Conservation (phyloP, 2,797 vertebrate species). For the Sphenopsis melanotis region DNA sequence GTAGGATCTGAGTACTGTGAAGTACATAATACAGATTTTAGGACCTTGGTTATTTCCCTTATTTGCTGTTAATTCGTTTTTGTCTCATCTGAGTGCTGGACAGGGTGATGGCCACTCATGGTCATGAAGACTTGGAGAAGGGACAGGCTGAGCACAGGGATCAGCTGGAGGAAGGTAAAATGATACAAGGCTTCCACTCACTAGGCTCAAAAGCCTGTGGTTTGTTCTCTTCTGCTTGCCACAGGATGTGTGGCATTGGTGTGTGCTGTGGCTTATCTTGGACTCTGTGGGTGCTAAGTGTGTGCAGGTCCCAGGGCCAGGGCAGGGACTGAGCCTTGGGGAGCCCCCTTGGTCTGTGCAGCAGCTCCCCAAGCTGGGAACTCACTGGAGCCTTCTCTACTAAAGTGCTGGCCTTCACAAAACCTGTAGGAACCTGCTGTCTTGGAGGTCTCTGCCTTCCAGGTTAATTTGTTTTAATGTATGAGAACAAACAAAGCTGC, state of each 20-base stretch:
- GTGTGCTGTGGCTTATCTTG: not conserved
- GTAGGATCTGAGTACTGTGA: not conserved
- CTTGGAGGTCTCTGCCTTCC: not conserved
- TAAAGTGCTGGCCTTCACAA: not conserved
- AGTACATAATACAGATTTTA: not conserved
- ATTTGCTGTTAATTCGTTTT: not conserved
- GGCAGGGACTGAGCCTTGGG: accelerated
- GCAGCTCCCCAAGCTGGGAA: not conserved
- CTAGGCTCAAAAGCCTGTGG: not conserved
- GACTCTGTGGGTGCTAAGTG: not conserved
- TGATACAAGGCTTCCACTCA: not conserved
- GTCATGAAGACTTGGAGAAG: not conserved
- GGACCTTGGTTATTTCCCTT: not conserved
- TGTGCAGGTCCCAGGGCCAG: not conserved
- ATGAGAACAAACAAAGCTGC: not conserved
- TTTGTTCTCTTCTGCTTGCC: not conserved
- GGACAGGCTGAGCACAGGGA: not conserved
- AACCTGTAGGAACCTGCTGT: not conserved
- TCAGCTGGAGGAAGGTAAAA: not conserved
- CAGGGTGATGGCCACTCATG: not conserved
- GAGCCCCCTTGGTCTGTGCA: not conserved
- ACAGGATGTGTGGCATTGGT: accelerated
- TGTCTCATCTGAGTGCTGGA: not conserved
- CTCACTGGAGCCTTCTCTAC: not conserved
- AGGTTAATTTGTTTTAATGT: not conserved